phyloP scores from a whole-genome alignment of 2,113 vertebrate species.

The Panurus biarmicus region DNA sequence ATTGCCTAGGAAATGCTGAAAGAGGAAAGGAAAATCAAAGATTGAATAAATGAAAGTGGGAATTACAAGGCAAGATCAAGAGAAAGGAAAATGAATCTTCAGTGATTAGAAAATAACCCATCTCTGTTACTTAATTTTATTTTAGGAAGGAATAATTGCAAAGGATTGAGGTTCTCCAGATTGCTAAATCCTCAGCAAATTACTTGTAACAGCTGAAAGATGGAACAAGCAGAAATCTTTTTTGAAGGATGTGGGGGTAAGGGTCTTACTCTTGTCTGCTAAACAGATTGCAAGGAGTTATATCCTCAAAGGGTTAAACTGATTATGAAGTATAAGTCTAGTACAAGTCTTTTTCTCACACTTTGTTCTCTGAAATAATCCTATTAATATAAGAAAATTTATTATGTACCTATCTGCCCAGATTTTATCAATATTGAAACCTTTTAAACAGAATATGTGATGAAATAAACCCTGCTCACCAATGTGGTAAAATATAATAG shows the following conservation, averaged over 20 bases:
- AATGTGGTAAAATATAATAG: constrained; percentile 70
- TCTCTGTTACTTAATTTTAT: neutral
- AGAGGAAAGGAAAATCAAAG: neutral
- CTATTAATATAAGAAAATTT: constrained; percentile 66
- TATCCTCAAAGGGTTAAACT: neutral
- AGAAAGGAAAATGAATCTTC: neutral
- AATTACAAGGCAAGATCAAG: neutral
- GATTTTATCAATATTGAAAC: constrained; percentile 72
- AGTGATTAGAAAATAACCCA: neutral
- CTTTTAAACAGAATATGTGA: constrained; percentile 64
- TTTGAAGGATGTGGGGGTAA: neutral
- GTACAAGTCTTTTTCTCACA: neutral
- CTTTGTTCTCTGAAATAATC: constrained; percentile 58
- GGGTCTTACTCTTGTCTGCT: neutral
- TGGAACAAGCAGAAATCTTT: neutral
- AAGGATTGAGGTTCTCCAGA: neutral
- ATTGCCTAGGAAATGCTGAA: neutral
- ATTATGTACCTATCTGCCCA: constrained; percentile 53
- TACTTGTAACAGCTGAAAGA: neutral
- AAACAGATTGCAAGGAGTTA: neutral
- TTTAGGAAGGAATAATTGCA: neutral
- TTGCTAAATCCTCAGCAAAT: neutral
- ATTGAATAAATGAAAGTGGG: neutral
- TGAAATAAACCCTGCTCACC: constrained; percentile 69
- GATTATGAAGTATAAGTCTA: neutral